Conservation (phyloP, 2,888 invertebrate genomes). For the Pharmacophagus antenor region DNA sequence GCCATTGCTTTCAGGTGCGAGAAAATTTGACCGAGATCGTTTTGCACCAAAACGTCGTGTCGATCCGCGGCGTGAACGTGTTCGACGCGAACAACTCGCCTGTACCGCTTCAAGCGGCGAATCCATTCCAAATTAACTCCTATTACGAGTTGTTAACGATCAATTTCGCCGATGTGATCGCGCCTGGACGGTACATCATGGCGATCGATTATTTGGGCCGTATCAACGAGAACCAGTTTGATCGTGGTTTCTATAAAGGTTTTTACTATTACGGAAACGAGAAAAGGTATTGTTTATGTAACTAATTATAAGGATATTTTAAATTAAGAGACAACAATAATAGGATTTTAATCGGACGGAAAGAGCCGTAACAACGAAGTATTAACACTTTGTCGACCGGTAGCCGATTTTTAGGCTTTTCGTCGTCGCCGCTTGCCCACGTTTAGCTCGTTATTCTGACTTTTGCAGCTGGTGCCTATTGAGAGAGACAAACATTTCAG, state of each 20-base stretch:
- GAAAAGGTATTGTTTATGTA: conserved; percentile 42
- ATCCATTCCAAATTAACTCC: conserved; percentile 52
- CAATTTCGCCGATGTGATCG: conserved; percentile 50
- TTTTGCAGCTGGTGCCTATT: too few relatives aligned
- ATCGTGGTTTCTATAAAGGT: conserved; percentile 71
- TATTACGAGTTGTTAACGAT: conserved; percentile 61
- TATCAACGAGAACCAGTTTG: conserved; percentile 64
- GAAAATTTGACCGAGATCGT: conserved; percentile 61
- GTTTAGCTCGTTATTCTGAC: too few relatives aligned
- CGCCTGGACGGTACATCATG: conserved; percentile 56
- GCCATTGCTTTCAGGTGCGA: conserved; percentile 45
- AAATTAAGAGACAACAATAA: too few relatives aligned
- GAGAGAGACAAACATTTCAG: too few relatives aligned
- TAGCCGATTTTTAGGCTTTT: too few relatives aligned
- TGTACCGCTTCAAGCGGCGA: conserved; percentile 46
- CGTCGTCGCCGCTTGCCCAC: too few relatives aligned
- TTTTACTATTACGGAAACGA: conserved; percentile 56
- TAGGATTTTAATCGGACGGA: too few relatives aligned
- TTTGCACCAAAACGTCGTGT: conserved; percentile 64
- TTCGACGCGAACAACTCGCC: conserved; percentile 37
- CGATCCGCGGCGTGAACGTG: conserved; percentile 51
- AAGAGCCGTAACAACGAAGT: too few relatives aligned
- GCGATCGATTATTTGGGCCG: conserved; percentile 52
- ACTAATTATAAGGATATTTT: not conserved
- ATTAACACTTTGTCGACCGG: too few relatives aligned